A percentile compares a stretch with the other conserved stretches of the same genome.
Evolutionary conservation across 2,797 vertebrate genomes (phyloP).

Genomic region (Pagetopsis macropterus): DNA sequence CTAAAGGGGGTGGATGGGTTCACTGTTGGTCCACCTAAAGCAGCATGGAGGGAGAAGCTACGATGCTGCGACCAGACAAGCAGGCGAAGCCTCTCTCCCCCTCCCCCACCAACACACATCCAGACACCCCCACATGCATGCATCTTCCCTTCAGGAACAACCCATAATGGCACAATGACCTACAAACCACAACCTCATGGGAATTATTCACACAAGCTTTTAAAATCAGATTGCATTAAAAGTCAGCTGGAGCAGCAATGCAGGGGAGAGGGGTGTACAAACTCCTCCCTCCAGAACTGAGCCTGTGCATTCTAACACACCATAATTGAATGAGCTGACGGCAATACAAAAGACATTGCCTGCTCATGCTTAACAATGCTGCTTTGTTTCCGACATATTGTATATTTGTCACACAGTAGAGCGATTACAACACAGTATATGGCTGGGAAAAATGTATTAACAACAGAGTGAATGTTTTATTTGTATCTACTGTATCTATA

Average conservation of each 20-base stretch:
- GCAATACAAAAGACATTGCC: constrained; percentile 51
- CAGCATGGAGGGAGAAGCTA: constrained; percentile 24
- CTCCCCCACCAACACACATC: constrained; percentile 35
- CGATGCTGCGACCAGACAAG: constrained; percentile 49
- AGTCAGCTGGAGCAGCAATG: constrained; percentile 61
- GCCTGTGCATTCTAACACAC: constrained; percentile 32
- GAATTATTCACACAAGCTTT: constrained; percentile 77
- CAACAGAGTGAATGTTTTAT: not conserved
- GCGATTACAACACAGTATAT: constrained; percentile 5
- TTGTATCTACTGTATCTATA: not conserved
- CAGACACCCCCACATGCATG: constrained; percentile 19
- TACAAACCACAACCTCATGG: constrained; percentile 75
- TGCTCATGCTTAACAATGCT: constrained; percentile 20
- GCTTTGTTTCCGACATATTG: constrained; percentile 31
- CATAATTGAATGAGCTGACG: constrained; percentile 54
- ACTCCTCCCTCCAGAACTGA: not conserved
- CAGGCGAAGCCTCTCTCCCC: constrained; percentile 36
- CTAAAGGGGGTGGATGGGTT: constrained; percentile 30
- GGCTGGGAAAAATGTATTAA: not conserved
- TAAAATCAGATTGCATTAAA: constrained; percentile 75
- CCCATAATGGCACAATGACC: constrained; percentile 79
- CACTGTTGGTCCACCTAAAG: constrained; percentile 48
- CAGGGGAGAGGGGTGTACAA: not conserved
- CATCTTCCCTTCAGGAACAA: constrained; percentile 61
- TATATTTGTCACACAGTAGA: constrained; percentile 3